Percentiles rank a stretch among this genome's conserved stretches.
phyloP scores from a whole-genome alignment of 2,797 vertebrate genomes.

The Eptatretus atami region DNA sequence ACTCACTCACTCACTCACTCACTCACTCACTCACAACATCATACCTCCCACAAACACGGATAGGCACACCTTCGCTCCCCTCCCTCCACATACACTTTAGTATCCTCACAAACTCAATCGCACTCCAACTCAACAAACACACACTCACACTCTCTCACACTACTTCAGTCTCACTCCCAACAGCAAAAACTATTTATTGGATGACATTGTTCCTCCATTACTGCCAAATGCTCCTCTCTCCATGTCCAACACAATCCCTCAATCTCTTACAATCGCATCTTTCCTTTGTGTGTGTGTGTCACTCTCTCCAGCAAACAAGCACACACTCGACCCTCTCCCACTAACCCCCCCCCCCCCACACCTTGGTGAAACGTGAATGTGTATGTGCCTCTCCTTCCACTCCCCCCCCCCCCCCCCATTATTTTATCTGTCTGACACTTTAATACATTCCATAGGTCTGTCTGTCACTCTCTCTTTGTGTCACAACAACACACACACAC shows the following conservation, averaged over 20 bases:
- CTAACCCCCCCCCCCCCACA: no score
- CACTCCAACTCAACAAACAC: background rate
- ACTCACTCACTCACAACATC: no score
- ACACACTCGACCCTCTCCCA: background rate
- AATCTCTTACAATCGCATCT: background rate
- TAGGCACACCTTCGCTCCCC: no score
- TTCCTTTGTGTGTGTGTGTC: background rate
- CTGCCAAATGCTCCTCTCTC: background rate
- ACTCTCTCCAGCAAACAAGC: background rate
- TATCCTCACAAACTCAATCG: background rate
- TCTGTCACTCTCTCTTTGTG: no score
- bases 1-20: no score
- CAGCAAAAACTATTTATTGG: background rate
- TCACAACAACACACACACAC: no score
- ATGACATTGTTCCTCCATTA: background rate
- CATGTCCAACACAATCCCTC: background rate
- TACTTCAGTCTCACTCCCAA: background rate
- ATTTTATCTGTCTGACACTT: no score
- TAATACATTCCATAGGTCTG: no score
- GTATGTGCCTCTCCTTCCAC: background rate
- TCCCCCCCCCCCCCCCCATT: no score
- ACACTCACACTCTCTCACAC: background rate
- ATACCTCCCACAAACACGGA: no score
- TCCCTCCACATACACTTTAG: background rate
- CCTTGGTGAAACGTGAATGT: background rate